These are phyloP conservation scores for Saguinus oedipus DNA, from an alignment of 2,797 vertebrate genomes.

Conservation along the genomic window DNA sequence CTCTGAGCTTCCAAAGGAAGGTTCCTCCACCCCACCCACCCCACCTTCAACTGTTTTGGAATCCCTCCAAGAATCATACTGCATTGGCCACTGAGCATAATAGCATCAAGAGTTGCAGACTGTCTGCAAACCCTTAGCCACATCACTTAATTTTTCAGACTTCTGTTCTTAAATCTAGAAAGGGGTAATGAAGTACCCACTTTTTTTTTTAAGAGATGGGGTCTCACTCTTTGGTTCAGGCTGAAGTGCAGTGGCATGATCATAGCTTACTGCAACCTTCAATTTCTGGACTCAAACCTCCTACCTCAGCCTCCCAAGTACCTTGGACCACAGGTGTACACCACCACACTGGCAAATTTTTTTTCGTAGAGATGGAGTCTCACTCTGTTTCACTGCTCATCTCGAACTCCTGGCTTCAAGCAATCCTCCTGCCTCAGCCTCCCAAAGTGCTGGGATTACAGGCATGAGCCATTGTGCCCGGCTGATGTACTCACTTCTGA, in stretches of 20 bases:
- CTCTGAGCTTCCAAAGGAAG: neutral
- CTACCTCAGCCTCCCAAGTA: neutral
- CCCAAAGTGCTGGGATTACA: neutral
- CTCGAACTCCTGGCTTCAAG: neutral
- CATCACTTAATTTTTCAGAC: neutral
- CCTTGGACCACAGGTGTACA: neutral
- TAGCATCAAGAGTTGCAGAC: rapidly evolving
- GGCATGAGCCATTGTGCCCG: neutral
- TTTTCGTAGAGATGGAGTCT: neutral
- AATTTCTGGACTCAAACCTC: neutral
- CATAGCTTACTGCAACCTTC: neutral
- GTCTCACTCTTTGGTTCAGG: neutral
- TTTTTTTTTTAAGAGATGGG: neutral
- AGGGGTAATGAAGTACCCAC: neutral
- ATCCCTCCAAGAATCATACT: neutral
- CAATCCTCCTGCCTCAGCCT: neutral
- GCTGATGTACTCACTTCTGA: neutral
- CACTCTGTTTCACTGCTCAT: neutral
- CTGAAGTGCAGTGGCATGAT: neutral
- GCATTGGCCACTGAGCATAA: rapidly evolving
- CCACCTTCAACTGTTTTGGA: neutral
- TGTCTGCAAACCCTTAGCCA: rapidly evolving
- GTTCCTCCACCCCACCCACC: neutral
- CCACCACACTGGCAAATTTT: neutral
- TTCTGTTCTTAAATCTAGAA: neutral